phyloP scores from a whole-genome alignment of 2,888 invertebrate genomes.

The Lymantria monacha region DNA sequence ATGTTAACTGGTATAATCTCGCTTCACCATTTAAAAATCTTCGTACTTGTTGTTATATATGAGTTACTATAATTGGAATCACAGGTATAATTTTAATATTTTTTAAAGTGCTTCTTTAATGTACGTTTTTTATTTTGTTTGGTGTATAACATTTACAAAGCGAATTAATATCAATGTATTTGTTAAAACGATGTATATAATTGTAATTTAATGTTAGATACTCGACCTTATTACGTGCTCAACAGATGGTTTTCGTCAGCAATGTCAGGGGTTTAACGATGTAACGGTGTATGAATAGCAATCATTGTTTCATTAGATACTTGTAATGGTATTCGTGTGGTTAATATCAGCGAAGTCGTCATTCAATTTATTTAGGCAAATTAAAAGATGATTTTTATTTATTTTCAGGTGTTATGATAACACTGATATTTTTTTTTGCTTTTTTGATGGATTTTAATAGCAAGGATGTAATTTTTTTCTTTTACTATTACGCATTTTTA shows the following conservation, averaged over 20 bases:
- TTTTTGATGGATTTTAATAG: no score
- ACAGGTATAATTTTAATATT: background rate
- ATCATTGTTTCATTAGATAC: constrained; percentile 12
- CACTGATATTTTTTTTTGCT: no score
- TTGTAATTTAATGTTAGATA: constrained; percentile 23
- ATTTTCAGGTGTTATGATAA: no score
- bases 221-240: constrained; percentile 26
- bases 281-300: constrained; percentile 24
- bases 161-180: no score
- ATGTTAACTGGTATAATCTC: constrained; percentile 23
- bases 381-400: background rate
- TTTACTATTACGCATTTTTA: no score
- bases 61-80: constrained; percentile 24
- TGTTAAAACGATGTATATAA: constrained; percentile 6
- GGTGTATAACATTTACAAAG: no score
- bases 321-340: constrained; percentile 7
- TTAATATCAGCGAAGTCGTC: background rate
- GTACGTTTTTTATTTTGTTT: no score
- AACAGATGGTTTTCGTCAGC: constrained; percentile 29
- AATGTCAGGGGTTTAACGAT: constrained; percentile 11
- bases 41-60: constrained; percentile 8
- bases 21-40: constrained; percentile 7
- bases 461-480: no score
- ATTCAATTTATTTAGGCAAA: background rate
- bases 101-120: no score